Percentiles rank a stretch among this genome's conserved stretches.
phyloP scores from a whole-genome alignment of 2,113 vertebrate genomes.

The Leiothrix lutea region DNA sequence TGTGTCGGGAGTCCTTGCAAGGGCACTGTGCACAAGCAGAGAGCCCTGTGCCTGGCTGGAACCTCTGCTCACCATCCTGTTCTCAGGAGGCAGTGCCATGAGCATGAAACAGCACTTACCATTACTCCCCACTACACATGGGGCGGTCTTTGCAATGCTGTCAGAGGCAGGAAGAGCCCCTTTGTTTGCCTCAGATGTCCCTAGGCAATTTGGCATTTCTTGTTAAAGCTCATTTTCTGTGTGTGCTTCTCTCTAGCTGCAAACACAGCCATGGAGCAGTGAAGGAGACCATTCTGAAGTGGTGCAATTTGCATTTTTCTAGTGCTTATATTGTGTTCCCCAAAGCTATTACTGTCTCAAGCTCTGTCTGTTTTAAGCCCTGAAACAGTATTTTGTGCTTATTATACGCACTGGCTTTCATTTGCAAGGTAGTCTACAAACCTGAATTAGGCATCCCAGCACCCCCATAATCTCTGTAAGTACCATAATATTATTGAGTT shows the following conservation, averaged over 20 bases:
- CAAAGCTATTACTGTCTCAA: background rate
- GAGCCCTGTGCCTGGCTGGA: fast-evolving
- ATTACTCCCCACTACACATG: background rate
- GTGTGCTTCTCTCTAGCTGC: background rate
- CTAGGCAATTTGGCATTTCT: background rate
- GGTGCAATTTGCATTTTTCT: background rate
- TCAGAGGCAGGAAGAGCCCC: background rate
- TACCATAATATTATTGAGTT: background rate
- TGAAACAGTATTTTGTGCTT: constrained; percentile 9
- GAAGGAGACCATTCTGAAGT: background rate
- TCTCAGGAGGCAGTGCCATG: background rate
- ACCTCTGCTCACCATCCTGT: background rate
- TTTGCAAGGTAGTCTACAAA: constrained; percentile 1
- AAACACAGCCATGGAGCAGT: background rate
- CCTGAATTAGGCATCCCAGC: background rate
- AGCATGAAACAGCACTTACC: background rate
- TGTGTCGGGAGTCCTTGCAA: background rate
- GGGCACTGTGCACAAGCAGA: too few species aligned
- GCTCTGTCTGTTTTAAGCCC: background rate
- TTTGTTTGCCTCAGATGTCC: background rate
- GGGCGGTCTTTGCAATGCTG: background rate
- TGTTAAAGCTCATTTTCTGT: background rate
- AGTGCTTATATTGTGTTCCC: constrained; percentile 4
- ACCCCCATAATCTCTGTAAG: background rate
- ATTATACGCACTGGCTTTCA: background rate